These are phyloP conservation scores for Rhynchophorus ferrugineus DNA, from an alignment of 1,140 invertebrate species.

Conservation along the genomic window DNA sequence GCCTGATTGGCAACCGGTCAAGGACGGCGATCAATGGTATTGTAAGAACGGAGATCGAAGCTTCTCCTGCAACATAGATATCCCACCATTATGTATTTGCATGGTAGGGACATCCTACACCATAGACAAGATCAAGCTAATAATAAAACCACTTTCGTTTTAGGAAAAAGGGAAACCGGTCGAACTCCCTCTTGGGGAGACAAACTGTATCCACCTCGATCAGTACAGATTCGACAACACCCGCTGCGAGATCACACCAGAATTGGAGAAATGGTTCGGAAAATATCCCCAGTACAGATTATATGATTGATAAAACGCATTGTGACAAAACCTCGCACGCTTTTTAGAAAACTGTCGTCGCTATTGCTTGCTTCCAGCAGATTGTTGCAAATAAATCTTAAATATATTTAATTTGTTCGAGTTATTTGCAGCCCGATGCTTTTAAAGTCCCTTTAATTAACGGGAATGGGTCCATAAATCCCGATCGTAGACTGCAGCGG, in stretches of 20 bases:
- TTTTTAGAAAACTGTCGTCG: too few species aligned
- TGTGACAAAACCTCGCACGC: too few species aligned
- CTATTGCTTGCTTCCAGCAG: too few species aligned
- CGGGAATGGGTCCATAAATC: too few species aligned
- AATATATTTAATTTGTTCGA: too few species aligned
- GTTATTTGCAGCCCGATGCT: too few species aligned
- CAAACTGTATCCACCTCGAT: slow-evolving; percentile 4
- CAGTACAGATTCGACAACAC: slow-evolving; percentile 4
- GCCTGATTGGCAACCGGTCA: slow-evolving; percentile 1
- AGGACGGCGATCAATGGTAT: not conserved
- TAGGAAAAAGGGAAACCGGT: slow-evolving; percentile 9
- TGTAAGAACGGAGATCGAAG: slow-evolving; percentile 1
- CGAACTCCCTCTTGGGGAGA: slow-evolving; percentile 6
- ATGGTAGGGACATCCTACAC: slow-evolving; percentile 4
- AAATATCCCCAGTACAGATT: slow-evolving; percentile 15
- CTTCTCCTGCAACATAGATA: slow-evolving; percentile 8
- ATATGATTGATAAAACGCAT: too few species aligned
- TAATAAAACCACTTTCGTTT: too few species aligned
- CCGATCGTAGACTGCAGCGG: too few species aligned
- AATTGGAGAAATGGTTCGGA: slow-evolving; percentile 14
- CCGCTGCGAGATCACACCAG: slow-evolving; percentile 5
- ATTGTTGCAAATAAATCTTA: too few species aligned
- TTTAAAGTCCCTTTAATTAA: too few species aligned
- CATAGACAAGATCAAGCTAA: not conserved
- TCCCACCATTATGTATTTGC: slow-evolving; percentile 10